Evolutionary conservation across 2,113 vertebrate genomes (phyloP).

Genomic region (Smithornis capensis): DNA sequence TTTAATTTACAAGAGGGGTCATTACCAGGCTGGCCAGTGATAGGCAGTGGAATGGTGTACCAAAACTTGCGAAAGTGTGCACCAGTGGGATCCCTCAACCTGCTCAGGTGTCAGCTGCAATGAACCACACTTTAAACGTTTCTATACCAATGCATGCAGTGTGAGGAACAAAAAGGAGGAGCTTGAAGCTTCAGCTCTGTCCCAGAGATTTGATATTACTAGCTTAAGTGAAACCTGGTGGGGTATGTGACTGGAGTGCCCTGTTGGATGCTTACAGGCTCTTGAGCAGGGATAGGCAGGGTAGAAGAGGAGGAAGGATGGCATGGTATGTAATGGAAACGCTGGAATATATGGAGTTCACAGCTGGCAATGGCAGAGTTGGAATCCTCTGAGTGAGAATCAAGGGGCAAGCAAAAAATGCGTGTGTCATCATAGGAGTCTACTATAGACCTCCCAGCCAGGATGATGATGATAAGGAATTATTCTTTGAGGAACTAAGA

Average conservation of each 20-base stretch:
- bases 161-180: background rate
- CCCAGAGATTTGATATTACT: background rate
- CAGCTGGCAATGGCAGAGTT: background rate
- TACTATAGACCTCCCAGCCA: background rate
- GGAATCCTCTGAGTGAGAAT: background rate
- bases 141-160: background rate
- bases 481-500: background rate
- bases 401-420: background rate
- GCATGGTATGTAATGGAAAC: background rate
- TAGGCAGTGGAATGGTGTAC: background rate
- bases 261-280: background rate
- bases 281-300: rapidly evolving
- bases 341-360: background rate
- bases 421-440: background rate
- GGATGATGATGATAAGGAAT: background rate
- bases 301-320: background rate
- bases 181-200: background rate
- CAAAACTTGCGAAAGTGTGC: background rate
- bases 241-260: background rate
- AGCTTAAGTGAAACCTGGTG: background rate
- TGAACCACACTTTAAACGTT: background rate
- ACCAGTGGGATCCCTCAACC: background rate
- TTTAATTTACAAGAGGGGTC: background rate
- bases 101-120: background rate
- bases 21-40: background rate